Base-by-base conservation (phyloP, 2,888 invertebrate genomes). In the Orthosia gracilis region DNA sequence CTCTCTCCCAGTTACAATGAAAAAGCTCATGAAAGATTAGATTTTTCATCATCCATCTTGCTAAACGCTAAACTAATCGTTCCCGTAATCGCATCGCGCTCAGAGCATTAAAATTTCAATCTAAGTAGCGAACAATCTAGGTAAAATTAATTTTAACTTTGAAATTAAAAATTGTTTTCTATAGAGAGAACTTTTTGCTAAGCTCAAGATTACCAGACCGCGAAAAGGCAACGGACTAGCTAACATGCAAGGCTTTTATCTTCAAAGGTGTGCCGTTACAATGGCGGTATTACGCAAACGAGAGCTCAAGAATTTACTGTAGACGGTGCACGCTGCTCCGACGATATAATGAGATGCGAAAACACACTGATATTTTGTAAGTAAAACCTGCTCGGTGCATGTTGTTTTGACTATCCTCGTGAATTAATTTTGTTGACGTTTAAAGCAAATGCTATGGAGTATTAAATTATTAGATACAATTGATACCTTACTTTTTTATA, bases 261-360 rank as follows among this genome's bases (percentile, higher is more conserved):
- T 92, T 91, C 92, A 91, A 92, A 94, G 92, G 92, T 94, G 93
- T 91, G 90, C 88, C 85, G 90, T 90, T 90, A 94, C 93, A 94
- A 93, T 92, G 89, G 90, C 88, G 89, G 91, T 89, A 90, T 92
- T 91, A 92, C 91, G 90, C 90, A 92, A 93, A 93, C 91, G 92
- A 92, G 93, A 92, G 89, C 89, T 91, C 87, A 90, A 90, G 91
- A 93, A 91, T 93, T 92, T 91, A 90, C 90, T 87, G 89, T 88
- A 89, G 87, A 88, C 83, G 88, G 80, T 86, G 88, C 85, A 76
- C 86, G 85, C 84, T 87, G 85, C 87, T 89, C 80, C 82, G 77
- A 86, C 83, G 88, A 89, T 91, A 92, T 94, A 93, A 94, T 93
- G 93, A 93, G 91, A 93, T 91, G 91, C 90, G 89, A 91, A 91